phyloP scores from a whole-genome alignment of 2,888 invertebrate species.

The Calameuta pallipes region DNA sequence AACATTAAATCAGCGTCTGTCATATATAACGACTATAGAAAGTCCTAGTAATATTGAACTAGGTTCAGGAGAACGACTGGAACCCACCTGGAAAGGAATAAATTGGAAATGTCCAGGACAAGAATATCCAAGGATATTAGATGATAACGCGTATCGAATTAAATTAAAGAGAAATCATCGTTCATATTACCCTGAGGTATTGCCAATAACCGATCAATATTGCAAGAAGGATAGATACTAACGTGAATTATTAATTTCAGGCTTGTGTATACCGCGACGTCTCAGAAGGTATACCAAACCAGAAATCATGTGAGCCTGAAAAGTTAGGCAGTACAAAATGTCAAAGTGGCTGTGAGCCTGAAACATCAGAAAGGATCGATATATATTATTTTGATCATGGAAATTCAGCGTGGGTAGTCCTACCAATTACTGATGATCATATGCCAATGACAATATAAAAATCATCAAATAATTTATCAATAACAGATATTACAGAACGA shows the following conservation, averaged over 20 bases:
- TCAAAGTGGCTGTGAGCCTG: constrained; percentile 12
- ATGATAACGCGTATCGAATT: constrained; percentile 44
- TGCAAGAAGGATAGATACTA: constrained; percentile 7
- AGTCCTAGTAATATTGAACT: not conserved
- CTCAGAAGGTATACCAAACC: constrained; percentile 39
- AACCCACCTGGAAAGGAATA: constrained; percentile 35
- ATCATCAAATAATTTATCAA: constrained; percentile 11
- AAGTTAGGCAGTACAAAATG: constrained; percentile 15
- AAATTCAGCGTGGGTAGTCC: constrained; percentile 69
- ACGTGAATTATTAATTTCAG: constrained; percentile 22
- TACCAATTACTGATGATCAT: constrained; percentile 4
- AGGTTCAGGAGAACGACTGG: not conserved
- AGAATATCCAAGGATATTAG: constrained; percentile 29
- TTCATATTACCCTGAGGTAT: constrained; percentile 41
- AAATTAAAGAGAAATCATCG: constrained; percentile 42
- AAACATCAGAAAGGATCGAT: constrained; percentile 68
- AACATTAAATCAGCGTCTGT: constrained; percentile 3
- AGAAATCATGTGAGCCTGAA: constrained; percentile 2
- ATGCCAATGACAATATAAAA: not conserved
- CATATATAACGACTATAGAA: not conserved
- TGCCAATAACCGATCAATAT: not conserved
- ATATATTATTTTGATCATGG: constrained; percentile 79
- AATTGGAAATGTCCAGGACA: constrained; percentile 44
- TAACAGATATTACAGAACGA: constrained; percentile 72
- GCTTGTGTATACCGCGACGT: constrained; percentile 34